Base-by-base conservation (phyloP, 2,888 invertebrate species). In the Eristalinus aeneus region DNA sequence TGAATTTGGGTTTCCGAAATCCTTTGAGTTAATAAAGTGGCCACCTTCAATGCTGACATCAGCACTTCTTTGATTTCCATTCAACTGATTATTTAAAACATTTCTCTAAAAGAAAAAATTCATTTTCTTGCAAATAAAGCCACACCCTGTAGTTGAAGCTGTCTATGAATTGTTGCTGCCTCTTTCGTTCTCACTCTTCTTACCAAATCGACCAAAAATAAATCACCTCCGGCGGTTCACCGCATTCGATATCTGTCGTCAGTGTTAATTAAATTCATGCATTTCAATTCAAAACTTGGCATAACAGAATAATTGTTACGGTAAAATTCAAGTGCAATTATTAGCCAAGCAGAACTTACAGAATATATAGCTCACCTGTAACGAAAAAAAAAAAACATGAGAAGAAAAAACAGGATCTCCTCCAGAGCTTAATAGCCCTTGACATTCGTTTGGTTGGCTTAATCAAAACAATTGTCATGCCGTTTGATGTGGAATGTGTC, bases 401-500 rank as follows among this genome's bases (percentile, higher is more conserved):
- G 65, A 71, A 65, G 39, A 16, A 20, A n/a, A 31, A 56, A 80
- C 56, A 73, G 63, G 60, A 53, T 68, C 54, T 54, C 20, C 65
- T 72, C 46, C 60, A 53, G 58, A 32, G 39, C 16, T 12, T 61
- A 72, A 86, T 56, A 77, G 71, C 65, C 39, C 79, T 80, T 85
- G 75, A 80, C 79, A 72, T 85, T 68, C 74, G 77, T 74, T 81
- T 39, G 82, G 73, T 68, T 77, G 82, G 67, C 71, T 78, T 67
- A 77, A 86, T 82, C 73, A 86, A 82, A 86, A 82, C 86, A 86
- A 86, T 82, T 82, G 86, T 77, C 82, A 74, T 78, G 46, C 74
- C 82, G 86, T 86, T 86, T 86, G 86, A 86, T 82, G 36, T 82
- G 56, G 27, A 5, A 72, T 71, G 58, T 67, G 60, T 67, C 60